Conservation (phyloP, 1,140 invertebrate genomes). For the Steinernema khuongi region DNA sequence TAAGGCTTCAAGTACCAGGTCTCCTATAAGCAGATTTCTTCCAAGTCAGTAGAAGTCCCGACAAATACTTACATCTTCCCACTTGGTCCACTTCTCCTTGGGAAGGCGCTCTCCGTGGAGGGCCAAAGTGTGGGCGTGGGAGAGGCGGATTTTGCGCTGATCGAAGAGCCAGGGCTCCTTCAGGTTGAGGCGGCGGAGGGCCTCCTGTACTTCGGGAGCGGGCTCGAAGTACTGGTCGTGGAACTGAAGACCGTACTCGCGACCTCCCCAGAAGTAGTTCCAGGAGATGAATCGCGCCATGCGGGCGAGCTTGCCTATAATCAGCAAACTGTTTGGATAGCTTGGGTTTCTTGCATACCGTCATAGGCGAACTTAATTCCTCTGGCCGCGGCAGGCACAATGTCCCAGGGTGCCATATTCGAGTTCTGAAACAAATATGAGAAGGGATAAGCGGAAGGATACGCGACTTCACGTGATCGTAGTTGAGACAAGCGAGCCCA, state of each 20-base stretch:
- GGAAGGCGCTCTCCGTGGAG: conserved; percentile 54
- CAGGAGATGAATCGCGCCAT: conserved; percentile 36
- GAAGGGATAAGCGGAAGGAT: background rate
- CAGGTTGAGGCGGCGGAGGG: conserved; percentile 54
- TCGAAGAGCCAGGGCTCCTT: conserved; percentile 50
- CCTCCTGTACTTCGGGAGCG: conserved; percentile 55
- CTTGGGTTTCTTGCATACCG: background rate
- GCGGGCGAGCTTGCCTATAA: conserved; percentile 19
- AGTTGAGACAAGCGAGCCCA: too few species aligned
- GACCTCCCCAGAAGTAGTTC: conserved; percentile 49
- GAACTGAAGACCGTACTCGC: conserved; percentile 47
- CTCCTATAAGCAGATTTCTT: conserved; percentile 39
- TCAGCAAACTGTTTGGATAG: background rate
- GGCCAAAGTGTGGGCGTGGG: conserved; percentile 48
- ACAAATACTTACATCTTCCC: conserved; percentile 47
- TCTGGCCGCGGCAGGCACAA: conserved; percentile 26
- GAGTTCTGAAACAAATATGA: conserved; percentile 6
- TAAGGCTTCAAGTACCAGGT: conserved; percentile 58
- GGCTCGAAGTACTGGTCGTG: conserved; percentile 55
- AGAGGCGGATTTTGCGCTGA: conserved; percentile 48
- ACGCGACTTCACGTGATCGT: too few species aligned
- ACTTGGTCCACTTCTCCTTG: conserved; percentile 54
- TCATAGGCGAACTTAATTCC: conserved; percentile 32
- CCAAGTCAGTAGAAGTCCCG: background rate
- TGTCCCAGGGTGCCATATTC: conserved; percentile 6